Percentiles rank a stretch among this genome's conserved stretches.
phyloP scores from a whole-genome alignment of 2,797 vertebrate species.

The Enteromius anoplus region DNA sequence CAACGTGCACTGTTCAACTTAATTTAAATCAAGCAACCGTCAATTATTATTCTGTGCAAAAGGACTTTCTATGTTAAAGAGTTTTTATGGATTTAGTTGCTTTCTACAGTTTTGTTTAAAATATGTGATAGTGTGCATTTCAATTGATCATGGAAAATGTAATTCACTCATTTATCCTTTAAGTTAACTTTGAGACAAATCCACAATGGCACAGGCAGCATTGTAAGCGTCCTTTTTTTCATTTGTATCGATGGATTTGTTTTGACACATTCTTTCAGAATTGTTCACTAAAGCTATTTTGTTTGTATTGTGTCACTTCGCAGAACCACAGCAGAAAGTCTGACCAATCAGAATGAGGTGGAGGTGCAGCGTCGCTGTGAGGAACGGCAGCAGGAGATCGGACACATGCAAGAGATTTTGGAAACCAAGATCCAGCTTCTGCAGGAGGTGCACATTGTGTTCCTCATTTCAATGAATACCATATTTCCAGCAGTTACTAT shows the following conservation, averaged over 20 bases:
- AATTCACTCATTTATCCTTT: background rate
- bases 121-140: background rate
- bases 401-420: slow-evolving; percentile 82
- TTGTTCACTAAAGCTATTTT: slow-evolving; percentile 3
- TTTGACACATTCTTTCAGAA: slow-evolving; percentile 6
- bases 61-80: background rate
- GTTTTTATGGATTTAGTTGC: background rate
- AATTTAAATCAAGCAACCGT: background rate
- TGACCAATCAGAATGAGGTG: slow-evolving; percentile 81
- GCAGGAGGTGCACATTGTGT: slow-evolving; percentile 78
- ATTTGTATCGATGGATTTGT: background rate
- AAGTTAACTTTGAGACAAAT: background rate
- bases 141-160: background rate
- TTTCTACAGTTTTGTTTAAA: background rate
- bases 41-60: background rate
- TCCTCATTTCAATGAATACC: background rate
- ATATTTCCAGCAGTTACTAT: background rate
- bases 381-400: slow-evolving; percentile 82
- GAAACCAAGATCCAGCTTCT: slow-evolving; percentile 86
- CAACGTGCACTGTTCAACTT: background rate
- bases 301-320: background rate
- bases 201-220: background rate
- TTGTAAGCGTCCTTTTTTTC: background rate
- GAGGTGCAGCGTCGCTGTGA: slow-evolving; percentile 77
- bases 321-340: slow-evolving; percentile 78